These are phyloP conservation scores for Drosophila neocordata DNA, from an alignment of 1,140 invertebrate genomes.

Conservation along the genomic window DNA sequence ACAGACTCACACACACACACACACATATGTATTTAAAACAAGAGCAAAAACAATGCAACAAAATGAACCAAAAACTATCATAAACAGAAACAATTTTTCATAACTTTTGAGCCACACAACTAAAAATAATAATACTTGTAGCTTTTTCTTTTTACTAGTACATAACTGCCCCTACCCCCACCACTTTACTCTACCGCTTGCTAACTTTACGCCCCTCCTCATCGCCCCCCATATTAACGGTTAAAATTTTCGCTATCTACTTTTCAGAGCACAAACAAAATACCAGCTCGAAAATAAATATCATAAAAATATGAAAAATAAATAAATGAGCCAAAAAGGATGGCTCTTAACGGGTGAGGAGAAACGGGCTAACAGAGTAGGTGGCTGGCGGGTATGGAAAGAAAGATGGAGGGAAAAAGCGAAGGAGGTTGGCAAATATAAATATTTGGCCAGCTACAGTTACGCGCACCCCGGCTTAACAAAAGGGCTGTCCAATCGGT, in stretches of 20 bases:
- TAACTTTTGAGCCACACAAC: slow-evolving; percentile 9
- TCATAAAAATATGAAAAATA: slow-evolving; percentile 76
- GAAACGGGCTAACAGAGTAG: too few species aligned
- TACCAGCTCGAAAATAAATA: slow-evolving; percentile 64
- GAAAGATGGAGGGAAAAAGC: not conserved
- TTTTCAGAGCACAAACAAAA: slow-evolving; percentile 33
- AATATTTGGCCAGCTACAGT: slow-evolving; percentile 77
- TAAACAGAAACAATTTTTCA: slow-evolving; percentile 7
- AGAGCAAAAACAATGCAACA: slow-evolving; percentile 4
- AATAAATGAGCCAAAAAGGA: slow-evolving; percentile 60
- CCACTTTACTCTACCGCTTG: not conserved
- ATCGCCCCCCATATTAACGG: slow-evolving; percentile 41
- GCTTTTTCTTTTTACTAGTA: slow-evolving; percentile 36
- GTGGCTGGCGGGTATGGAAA: not conserved
- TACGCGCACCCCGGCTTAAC: slow-evolving; percentile 55
- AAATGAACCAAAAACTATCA: slow-evolving; percentile 6
- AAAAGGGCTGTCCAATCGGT: slow-evolving; percentile 59
- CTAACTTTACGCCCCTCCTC: not conserved
- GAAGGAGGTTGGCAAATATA: slow-evolving; percentile 50
- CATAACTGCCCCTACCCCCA: not conserved
- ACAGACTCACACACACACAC: not conserved
- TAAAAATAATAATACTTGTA: slow-evolving; percentile 50
- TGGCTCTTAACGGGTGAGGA: not conserved
- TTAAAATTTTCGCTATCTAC: slow-evolving; percentile 47
- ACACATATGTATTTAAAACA: not conserved